Conservation (phyloP, 2,888 invertebrate genomes). For the Metalampra italica region DNA sequence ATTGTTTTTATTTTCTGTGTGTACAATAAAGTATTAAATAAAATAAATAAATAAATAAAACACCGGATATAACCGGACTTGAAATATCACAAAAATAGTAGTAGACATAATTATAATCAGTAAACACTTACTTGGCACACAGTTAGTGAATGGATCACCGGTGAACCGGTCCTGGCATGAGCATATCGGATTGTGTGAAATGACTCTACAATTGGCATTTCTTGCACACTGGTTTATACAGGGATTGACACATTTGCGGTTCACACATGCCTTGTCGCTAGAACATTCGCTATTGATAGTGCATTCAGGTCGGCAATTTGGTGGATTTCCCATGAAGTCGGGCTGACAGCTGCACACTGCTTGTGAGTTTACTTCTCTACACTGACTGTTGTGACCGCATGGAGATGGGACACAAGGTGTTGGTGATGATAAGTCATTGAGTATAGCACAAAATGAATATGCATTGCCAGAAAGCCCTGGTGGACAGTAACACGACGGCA, state of each 20-base stretch:
- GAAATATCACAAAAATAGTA: no score
- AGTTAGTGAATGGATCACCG: conserved; percentile 86
- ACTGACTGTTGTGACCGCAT: conserved; percentile 88
- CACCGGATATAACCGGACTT: no score
- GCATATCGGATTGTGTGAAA: conserved; percentile 90
- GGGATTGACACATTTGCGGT: conserved; percentile 87
- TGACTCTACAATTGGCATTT: conserved; percentile 87
- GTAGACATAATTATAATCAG: no score
- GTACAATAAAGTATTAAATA: no score
- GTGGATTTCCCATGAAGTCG: conserved; percentile 86
- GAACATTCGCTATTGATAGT: conserved; percentile 89
- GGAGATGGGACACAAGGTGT: conserved; percentile 85
- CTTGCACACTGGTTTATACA: conserved; percentile 89
- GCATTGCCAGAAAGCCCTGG: conserved; percentile 85
- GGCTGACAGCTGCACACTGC: conserved; percentile 85
- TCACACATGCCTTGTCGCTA: conserved; percentile 85
- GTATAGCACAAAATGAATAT: conserved; percentile 77
- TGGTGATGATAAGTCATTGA: conserved; percentile 18
- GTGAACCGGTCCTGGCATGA: conserved; percentile 84
- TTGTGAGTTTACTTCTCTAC: conserved; percentile 82
- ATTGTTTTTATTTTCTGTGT: no score
- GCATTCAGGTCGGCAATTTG: conserved; percentile 89
- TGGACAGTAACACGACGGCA: conserved; percentile 85
- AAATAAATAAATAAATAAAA: no score
- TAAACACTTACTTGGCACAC: conserved; percentile 67